Conservation (phyloP, 1,140 invertebrate species). For the Drosophila ironensis region DNA sequence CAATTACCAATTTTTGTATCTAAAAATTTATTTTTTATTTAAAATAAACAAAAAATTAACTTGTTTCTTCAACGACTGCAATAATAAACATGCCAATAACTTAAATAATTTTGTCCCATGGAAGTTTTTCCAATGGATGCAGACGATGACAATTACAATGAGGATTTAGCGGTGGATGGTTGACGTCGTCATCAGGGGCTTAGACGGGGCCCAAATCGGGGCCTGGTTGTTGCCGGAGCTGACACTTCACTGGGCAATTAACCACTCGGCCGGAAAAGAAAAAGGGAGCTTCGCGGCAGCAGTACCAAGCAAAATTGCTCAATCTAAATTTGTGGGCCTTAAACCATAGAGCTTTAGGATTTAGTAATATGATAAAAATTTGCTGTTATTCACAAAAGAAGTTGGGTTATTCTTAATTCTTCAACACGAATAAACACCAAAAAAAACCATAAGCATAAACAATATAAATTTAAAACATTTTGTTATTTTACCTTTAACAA, state of each 20-base stretch:
- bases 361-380: slow-evolving; percentile 24
- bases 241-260: slow-evolving; percentile 77
- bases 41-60: slow-evolving; percentile 43
- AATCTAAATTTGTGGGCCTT: slow-evolving; percentile 51
- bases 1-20: too few species aligned
- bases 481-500: too few species aligned
- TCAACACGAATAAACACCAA: too few species aligned
- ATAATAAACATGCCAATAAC: slow-evolving; percentile 57
- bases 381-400: too few species aligned
- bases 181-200: slow-evolving; percentile 35
- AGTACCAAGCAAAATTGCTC: slow-evolving; percentile 32
- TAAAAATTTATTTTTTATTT: too few species aligned
- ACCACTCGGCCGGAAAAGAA: slow-evolving; percentile 66
- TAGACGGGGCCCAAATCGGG: slow-evolving; percentile 10
- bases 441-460: too few species aligned
- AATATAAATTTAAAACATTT: too few species aligned
- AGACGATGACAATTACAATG: slow-evolving; percentile 66
- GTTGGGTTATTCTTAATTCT: too few species aligned
- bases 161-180: slow-evolving; percentile 60
- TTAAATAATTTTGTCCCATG: slow-evolving; percentile 51
- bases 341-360: slow-evolving; percentile 38
- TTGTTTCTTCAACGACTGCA: slow-evolving; percentile 36
- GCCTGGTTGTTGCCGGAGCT: slow-evolving; percentile 31
- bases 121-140: slow-evolving; percentile 19
- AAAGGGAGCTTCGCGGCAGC: slow-evolving; percentile 62